phyloP scores from a whole-genome alignment of 2,113 vertebrate species.

The Leptobrachium ailaonicum region DNA sequence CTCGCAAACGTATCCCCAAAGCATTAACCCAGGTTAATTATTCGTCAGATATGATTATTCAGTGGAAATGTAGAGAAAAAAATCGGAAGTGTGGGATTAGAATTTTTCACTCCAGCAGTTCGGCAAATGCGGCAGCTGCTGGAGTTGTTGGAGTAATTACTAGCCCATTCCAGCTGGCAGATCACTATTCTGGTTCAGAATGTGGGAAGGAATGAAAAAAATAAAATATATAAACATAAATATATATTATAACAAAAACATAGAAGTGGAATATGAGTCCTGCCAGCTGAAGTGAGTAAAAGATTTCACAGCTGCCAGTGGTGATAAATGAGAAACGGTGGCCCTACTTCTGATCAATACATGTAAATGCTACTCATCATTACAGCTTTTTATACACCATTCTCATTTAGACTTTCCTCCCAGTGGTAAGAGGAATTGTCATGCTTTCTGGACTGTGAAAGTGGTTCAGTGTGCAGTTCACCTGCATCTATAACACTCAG shows the following conservation, averaged over 20 bases:
- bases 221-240: conserved; percentile 27
- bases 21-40: conserved; percentile 88
- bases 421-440: conserved; percentile 78
- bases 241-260: conserved; percentile 54
- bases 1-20: conserved; percentile 81
- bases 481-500: conserved; percentile 63
- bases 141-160: conserved; percentile 80
- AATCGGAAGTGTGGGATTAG: conserved; percentile 79
- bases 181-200: conserved; percentile 69
- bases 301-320: conserved; percentile 77
- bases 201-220: conserved; percentile 50
- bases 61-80: conserved; percentile 77
- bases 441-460: conserved; percentile 89
- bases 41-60: conserved; percentile 90
- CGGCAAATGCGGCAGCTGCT: conserved; percentile 83
- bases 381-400: conserved; percentile 80
- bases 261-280: conserved; percentile 70
- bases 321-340: conserved; percentile 79
- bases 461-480: conserved; percentile 71
- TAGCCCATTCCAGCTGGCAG: conserved; percentile 74
- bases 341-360: conserved; percentile 82
- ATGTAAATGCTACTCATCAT: conserved; percentile 85
- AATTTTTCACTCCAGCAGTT: conserved; percentile 90
- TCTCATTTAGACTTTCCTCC: conserved; percentile 87
- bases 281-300: conserved; percentile 72